Percentiles rank a stretch among this genome's conserved stretches.
Conservation (phyloP, 2,888 invertebrate species). For the Eristalis arbustorum region DNA sequence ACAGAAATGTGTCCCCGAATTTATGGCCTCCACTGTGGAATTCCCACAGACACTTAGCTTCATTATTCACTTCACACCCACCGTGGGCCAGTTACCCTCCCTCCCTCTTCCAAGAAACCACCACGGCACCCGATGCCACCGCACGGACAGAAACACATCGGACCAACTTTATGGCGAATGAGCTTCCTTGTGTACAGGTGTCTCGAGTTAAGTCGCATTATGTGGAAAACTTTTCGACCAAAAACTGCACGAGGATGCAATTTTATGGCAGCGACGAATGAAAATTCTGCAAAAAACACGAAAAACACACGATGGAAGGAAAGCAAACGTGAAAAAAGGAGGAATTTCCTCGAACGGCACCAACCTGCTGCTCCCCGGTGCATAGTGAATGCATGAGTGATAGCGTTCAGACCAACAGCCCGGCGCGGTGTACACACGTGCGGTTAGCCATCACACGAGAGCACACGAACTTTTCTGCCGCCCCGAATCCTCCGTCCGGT, state of each 20-base stretch:
- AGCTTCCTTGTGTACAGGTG: conserved; percentile 46
- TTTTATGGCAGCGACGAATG: conserved; percentile 43
- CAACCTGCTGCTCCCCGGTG: conserved; percentile 11
- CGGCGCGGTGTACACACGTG: conserved; percentile 10
- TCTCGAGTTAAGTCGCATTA: conserved; percentile 42
- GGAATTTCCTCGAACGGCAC: background rate
- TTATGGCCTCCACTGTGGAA: background rate
- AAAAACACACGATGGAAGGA: background rate
- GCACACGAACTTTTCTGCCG: background rate
- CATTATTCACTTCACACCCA: background rate
- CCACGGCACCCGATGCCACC: background rate
- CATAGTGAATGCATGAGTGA: conserved; percentile 32
- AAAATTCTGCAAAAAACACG: conserved; percentile 3
- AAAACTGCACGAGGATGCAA: conserved; percentile 44
- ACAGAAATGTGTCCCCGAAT: background rate
- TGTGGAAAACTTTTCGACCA: conserved; percentile 30
- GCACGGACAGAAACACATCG: background rate
- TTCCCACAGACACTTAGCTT: background rate
- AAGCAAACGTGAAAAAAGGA: background rate
- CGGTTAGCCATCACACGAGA: conserved; percentile 6
- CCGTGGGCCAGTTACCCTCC: background rate
- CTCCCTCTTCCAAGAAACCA: background rate
- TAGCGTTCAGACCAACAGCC: conserved; percentile 14
- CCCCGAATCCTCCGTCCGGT: background rate
- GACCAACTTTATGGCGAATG: conserved; percentile 40